Evolutionary conservation across 2,888 invertebrate species (phyloP), one percentile per base, ranked within the genome.

Genomic region (Tryphoninae sp.): DNA sequence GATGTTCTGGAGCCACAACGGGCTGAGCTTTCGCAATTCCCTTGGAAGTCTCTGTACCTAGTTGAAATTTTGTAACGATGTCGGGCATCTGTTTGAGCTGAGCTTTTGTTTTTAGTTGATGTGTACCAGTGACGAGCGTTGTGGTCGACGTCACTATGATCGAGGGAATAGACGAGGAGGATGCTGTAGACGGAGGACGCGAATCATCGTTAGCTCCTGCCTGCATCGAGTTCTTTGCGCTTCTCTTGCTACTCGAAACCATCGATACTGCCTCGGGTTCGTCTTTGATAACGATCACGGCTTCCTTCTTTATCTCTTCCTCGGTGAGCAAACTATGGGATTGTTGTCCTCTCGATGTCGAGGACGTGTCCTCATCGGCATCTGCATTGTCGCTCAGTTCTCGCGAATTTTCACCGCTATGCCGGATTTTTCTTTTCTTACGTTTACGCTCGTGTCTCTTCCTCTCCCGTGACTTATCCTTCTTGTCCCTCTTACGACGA

Each of bases 31-130:
- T 19, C 16, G 55, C 8, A 4, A 13, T 65, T 40, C 61, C 74
- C 9, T 65, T 71, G 9, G 22, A 23, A 11, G 62, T 49, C 2
- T 33, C 68, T 0, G 69, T 13, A n/a, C 55, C 58, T n/a, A 9
- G 9, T 9, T 11, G 13, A 22, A 19, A n/a, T 23, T 72, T 68
- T 8, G 19, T 74, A 19, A 7, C 51, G 6, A 69, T 61, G 7
- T 87, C 89, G 0, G 89, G 88, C 86, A 88, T 86, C 42, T 87
- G 87, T 61, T 91, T 91, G 7, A 89, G 67, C 16, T 91, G 90
- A 0, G 89, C 87, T 51, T 89, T 90, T 0, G 89, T 89, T 45
- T 89, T 90, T 8, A 80, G 68, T 13, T 79, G 84, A 2, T 81
- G 78, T 71, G 84, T 11, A 16, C 33, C 4, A 68, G 53, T 65